A percentile compares a stretch with the other conserved stretches of the same genome.
phyloP scores from a whole-genome alignment of 2,888 invertebrate species.

The Plebejus melissa region DNA sequence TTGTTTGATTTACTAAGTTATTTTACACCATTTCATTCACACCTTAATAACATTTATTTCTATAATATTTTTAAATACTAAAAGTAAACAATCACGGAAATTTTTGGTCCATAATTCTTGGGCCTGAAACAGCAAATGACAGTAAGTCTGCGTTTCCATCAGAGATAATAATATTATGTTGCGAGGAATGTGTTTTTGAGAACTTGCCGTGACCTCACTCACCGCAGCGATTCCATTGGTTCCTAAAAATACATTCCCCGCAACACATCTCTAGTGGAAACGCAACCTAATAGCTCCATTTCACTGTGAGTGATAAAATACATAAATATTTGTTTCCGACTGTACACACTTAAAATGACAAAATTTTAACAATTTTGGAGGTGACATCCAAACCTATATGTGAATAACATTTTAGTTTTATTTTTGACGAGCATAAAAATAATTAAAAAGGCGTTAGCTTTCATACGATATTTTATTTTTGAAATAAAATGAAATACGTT shows the following conservation, averaged over 20 bases:
- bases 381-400: background rate
- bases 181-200: too few species aligned
- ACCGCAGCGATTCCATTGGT: too few species aligned
- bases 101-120: conserved; percentile 21
- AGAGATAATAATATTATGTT: too few species aligned
- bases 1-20: background rate
- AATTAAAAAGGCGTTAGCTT: conserved; percentile 16
- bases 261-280: too few species aligned
- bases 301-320: background rate
- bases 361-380: background rate
- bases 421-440: background rate
- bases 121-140: conserved; percentile 9
- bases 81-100: conserved; percentile 17
- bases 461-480: conserved; percentile 14
- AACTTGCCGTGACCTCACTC: too few species aligned
- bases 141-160: background rate
- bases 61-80: background rate
- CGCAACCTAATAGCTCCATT: background rate
- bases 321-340: background rate
- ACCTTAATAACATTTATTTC: conserved; percentile 4
- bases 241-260: too few species aligned
- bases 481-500: conserved; percentile 4
- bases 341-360: background rate
- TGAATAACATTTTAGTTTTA: conserved; percentile 1
- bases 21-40: conserved; percentile 8